phyloP scores from a whole-genome alignment of 2,888 invertebrate genomes.

The Labia minor region DNA sequence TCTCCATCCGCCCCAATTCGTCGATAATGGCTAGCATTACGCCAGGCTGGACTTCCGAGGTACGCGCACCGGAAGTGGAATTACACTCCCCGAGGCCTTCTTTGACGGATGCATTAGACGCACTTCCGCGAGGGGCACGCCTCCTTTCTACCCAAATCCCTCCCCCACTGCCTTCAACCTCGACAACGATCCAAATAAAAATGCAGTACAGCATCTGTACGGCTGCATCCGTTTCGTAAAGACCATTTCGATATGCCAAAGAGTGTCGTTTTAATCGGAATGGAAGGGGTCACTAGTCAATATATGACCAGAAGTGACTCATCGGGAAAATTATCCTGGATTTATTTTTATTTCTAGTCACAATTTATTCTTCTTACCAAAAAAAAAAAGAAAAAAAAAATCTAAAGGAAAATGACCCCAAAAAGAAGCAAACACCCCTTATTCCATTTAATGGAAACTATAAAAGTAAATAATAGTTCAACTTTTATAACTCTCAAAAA shows the following conservation, averaged over 20 bases:
- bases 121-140: background rate
- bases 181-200: background rate
- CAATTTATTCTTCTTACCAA: background rate
- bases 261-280: background rate
- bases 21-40: conserved; percentile 8
- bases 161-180: no score
- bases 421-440: background rate
- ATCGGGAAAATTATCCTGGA: background rate
- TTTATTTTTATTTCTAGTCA: background rate
- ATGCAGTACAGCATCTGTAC: conserved; percentile 3
- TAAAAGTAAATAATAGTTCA: no score
- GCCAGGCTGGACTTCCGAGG: conserved; percentile 8
- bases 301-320: background rate
- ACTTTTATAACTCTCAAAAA: no score
- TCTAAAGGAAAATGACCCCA: background rate
- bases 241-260: no score
- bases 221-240: background rate
- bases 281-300: background rate
- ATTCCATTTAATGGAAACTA: no score
- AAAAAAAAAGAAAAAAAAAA: background rate
- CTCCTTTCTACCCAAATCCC: no score
- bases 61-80: conserved; percentile 13
- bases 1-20: conserved; percentile 3
- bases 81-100: conserved; percentile 2
- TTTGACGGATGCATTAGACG: conserved; percentile 13